Conservation (phyloP, 2,797 vertebrate species). For the Sebastes oblongus region DNA sequence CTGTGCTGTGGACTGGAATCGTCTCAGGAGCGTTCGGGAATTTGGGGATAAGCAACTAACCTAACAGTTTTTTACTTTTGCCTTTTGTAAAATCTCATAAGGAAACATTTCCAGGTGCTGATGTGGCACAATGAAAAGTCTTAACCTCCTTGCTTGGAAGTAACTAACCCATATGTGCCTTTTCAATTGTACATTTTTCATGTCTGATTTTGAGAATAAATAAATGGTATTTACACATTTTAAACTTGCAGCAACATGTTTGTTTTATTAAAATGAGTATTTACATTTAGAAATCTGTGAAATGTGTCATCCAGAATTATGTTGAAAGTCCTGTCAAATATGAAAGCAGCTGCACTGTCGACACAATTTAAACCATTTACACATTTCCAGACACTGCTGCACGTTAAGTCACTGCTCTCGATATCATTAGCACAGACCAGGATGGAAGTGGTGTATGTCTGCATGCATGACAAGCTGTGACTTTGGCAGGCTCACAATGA, state of each 20-base stretch:
- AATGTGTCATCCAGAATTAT: neutral
- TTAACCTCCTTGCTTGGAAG: conserved; percentile 36
- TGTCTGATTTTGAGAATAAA: conserved; percentile 47
- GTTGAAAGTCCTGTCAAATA: neutral
- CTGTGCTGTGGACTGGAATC: conserved; percentile 56
- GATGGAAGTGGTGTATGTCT: neutral
- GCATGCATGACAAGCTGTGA: neutral
- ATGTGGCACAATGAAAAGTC: conserved; percentile 23
- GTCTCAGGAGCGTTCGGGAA: conserved; percentile 52
- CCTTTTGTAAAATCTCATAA: conserved; percentile 24
- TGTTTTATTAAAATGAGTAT: conserved; percentile 38
- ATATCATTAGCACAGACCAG: neutral
- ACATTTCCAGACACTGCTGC: neutral
- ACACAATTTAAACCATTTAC: neutral
- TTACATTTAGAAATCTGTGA: neutral
- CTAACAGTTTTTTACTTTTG: conserved; percentile 27
- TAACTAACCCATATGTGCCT: conserved; percentile 58
- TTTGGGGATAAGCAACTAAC: conserved; percentile 51
- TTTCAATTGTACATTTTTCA: conserved; percentile 61
- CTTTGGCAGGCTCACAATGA: no score
- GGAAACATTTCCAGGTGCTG: conserved; percentile 46
- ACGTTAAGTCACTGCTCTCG: neutral
- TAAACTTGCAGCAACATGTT: conserved; percentile 7
- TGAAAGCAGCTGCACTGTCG: neutral
- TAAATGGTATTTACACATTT: conserved; percentile 53